These are phyloP conservation scores for Lepidurus couesii DNA, from an alignment of 1,140 invertebrate genomes.

Conservation along the genomic window DNA sequence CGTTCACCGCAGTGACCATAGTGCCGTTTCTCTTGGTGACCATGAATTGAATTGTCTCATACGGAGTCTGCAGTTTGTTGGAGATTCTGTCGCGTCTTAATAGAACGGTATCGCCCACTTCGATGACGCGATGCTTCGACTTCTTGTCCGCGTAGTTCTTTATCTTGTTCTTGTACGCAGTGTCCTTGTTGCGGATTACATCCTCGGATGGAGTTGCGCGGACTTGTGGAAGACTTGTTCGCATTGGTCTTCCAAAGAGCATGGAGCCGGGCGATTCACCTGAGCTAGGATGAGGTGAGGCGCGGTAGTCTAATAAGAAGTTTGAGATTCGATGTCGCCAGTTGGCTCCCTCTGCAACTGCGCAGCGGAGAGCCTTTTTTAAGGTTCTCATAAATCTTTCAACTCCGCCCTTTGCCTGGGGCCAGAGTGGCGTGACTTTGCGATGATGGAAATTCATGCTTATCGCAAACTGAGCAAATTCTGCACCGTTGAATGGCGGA, in stretches of 20 bases:
- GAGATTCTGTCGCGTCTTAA: conserved; percentile 3
- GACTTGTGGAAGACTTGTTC: too few relatives aligned
- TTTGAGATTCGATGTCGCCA: neutral
- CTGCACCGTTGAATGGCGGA: conserved; percentile 35
- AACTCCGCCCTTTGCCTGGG: conserved; percentile 22
- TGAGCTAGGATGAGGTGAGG: conserved; percentile 10
- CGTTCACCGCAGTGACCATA: neutral
- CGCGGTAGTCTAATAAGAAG: conserved; percentile 12
- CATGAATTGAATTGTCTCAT: neutral
- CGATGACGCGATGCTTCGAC: neutral
- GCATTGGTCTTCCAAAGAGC: neutral
- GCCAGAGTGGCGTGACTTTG: conserved; percentile 19
- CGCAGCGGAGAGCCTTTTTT: conserved; percentile 8
- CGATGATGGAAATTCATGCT: conserved; percentile 2
- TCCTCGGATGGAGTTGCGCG: neutral
- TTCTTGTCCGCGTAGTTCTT: conserved; percentile 23
- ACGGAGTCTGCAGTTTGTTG: conserved; percentile 27
- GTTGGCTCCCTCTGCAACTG: neutral
- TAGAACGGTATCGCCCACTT: conserved; percentile 5
- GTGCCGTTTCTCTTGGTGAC: neutral
- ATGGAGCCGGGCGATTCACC: neutral
- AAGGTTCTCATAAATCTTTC: conserved; percentile 28
- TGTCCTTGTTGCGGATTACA: neutral
- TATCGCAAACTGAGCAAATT: conserved; percentile 28
- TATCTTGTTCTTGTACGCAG: neutral